phyloP scores from a whole-genome alignment of 2,888 invertebrate species.

The Idaea aversata region DNA sequence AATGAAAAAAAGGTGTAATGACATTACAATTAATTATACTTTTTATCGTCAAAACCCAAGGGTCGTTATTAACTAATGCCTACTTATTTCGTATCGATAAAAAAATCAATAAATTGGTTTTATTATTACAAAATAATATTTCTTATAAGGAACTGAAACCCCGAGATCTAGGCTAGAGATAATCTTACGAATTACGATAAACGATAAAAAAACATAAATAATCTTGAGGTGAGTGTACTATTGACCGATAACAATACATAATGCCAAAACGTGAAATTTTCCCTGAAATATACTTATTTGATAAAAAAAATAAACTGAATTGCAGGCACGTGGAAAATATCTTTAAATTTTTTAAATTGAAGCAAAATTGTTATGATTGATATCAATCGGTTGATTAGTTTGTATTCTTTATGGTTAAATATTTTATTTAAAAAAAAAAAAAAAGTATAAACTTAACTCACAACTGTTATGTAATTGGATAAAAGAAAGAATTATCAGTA shows the following conservation, averaged over 20 bases:
- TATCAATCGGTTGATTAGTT: too few relatives aligned
- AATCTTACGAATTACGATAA: constrained; percentile 25
- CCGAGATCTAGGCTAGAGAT: constrained; percentile 33
- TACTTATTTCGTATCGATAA: neutral
- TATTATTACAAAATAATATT: neutral
- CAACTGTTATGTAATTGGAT: too few relatives aligned
- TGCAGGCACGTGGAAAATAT: too few relatives aligned
- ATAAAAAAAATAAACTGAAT: neutral
- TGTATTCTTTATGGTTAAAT: too few relatives aligned
- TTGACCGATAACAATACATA: constrained; percentile 47
- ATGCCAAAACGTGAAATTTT: constrained; percentile 22
- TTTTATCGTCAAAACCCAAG: neutral
- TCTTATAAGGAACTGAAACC: constrained; percentile 7
- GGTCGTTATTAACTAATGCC: neutral
- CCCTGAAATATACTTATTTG: constrained; percentile 33
- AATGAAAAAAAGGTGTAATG: neutral
- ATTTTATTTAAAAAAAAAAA: too few relatives aligned
- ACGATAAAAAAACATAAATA: constrained; percentile 22
- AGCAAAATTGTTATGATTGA: too few relatives aligned
- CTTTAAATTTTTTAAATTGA: too few relatives aligned
- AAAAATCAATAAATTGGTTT: neutral
- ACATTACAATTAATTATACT: neutral
- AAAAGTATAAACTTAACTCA: too few relatives aligned
- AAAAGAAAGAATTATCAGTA: too few relatives aligned
- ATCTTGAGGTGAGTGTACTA: constrained; percentile 45